Evolutionary conservation across 2,113 vertebrate species (phyloP).

Genomic region (human (Homo sapiens)): DNA sequence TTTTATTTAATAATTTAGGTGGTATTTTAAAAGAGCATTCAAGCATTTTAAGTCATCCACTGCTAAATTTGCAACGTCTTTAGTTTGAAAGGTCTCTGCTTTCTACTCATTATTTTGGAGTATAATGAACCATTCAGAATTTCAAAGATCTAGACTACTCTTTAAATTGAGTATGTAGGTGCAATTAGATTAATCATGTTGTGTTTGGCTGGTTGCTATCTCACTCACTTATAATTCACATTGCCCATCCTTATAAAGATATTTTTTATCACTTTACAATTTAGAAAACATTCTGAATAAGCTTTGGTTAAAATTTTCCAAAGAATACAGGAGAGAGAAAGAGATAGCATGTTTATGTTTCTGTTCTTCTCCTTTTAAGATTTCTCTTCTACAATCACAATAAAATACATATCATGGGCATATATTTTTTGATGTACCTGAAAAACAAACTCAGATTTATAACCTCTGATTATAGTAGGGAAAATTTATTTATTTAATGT

Average conservation of each 20-base stretch:
- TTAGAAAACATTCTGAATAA: neutral
- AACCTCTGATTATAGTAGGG: neutral
- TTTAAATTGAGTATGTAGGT: neutral
- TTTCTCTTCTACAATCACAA: conserved; percentile 41
- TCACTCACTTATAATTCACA: neutral
- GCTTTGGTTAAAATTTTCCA: neutral
- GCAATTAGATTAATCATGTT: neutral
- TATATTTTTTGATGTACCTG: neutral
- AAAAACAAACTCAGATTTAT: conserved; percentile 14
- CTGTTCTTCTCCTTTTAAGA: conserved; percentile 56
- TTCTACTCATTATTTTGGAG: neutral
- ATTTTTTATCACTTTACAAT: neutral
- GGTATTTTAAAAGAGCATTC: conserved; percentile 17
- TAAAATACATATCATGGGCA: neutral
- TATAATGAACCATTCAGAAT: conserved; percentile 16
- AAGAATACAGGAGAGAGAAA: neutral
- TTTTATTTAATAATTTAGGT: conserved; percentile 15
- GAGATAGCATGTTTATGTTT: neutral
- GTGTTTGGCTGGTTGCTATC: neutral
- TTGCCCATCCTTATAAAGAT: neutral
- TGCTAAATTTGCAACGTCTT: neutral
- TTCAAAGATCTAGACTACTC: neutral
- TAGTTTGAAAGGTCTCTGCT: neutral
- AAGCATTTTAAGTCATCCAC: neutral
- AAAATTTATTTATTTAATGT: neutral